A percentile compares a stretch with the other conserved stretches of the same genome.
Evolutionary conservation across 2,888 invertebrate genomes (phyloP).

Genomic region (Latrodectus elegans): DNA sequence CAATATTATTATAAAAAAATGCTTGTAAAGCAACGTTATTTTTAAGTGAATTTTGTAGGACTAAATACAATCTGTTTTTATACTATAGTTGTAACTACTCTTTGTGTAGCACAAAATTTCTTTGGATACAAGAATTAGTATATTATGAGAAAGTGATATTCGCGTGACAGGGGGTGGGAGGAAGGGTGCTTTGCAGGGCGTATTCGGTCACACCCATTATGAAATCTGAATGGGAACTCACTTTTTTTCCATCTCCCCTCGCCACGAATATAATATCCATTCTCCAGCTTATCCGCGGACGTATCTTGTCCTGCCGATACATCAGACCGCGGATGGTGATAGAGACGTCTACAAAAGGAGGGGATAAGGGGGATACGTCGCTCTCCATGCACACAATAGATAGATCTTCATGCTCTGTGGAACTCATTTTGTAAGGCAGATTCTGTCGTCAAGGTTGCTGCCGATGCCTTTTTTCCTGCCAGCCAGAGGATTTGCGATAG

Average conservation of each 20-base stretch:
- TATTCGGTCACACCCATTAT: slow-evolving; percentile 44
- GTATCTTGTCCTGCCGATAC: slow-evolving; percentile 56
- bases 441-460: slow-evolving; percentile 45
- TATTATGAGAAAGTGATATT: too few species aligned
- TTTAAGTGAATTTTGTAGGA: too few species aligned
- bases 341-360: slow-evolving; percentile 29
- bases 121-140: too few species aligned
- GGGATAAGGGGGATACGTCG: slow-evolving; percentile 16
- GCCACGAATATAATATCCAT: slow-evolving; percentile 36
- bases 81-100: too few species aligned
- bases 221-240: slow-evolving; percentile 22
- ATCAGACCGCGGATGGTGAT: slow-evolving; percentile 54
- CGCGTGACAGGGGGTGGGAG: too few species aligned
- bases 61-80: too few species aligned
- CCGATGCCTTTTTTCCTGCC: neutral
- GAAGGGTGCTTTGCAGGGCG: slow-evolving; percentile 12
- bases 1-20: too few species aligned
- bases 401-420: slow-evolving; percentile 29
- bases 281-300: slow-evolving; percentile 45
- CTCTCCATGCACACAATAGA: slow-evolving; percentile 9
- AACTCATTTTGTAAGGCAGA: slow-evolving; percentile 31
- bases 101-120: too few species aligned
- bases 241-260: slow-evolving; percentile 30
- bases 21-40: too few species aligned
- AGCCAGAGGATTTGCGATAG: too few species aligned